Base-by-base conservation (phyloP, 2,888 invertebrate species). In the Sturmia bella region DNA sequence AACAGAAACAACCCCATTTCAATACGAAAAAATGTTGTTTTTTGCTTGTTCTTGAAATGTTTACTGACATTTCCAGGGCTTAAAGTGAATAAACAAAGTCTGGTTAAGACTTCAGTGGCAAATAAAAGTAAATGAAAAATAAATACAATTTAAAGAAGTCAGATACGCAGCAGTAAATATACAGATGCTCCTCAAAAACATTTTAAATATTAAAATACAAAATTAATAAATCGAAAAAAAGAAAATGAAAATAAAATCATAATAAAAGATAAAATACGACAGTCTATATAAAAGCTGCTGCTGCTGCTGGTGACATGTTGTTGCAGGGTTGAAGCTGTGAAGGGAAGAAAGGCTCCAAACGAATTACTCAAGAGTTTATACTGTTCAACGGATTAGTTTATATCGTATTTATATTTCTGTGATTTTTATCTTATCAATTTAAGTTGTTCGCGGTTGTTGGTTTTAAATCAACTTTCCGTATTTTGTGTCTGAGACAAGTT, bases 71-170 rank as follows among this genome's bases (percentile, higher is more conserved):
- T 54, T 50, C 48, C 68, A 59, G 56, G 43, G 45, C 15, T 50
- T 15, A 54, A 66, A 70, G 50, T 68, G 59, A 59, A 69, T 37
- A 70, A 75, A 61, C 15, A 48, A 48, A 48, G 39, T 59, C 68
- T 52, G 37, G 15, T 3, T 45, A 12, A 27, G 39, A 32, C 12
- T 52, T 43, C 52, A 24, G 41, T 32, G 37, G 61, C 32, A 52
- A 63, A 54, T 27, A 45, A n/a, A 45, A 57, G 48, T 74, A 74
- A 74, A 74, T 74, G 56, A 74, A 74, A 74, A 56, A 74, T 66
- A 74, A 74, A 74, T 57, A 74, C 27, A 54, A 39, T 21, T 39
- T 56, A 45, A 50, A 13, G 21, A 45, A 74, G 21, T 56, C 45
- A 24, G 37, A 57, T 66, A 61, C n/a, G n/a, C 19, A 15, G 12